Percentiles rank a stretch among this genome's conserved stretches.
These are phyloP conservation scores for Cremastinae sp. DNA, from an alignment of 2,888 invertebrate species.

Conservation along the genomic window DNA sequence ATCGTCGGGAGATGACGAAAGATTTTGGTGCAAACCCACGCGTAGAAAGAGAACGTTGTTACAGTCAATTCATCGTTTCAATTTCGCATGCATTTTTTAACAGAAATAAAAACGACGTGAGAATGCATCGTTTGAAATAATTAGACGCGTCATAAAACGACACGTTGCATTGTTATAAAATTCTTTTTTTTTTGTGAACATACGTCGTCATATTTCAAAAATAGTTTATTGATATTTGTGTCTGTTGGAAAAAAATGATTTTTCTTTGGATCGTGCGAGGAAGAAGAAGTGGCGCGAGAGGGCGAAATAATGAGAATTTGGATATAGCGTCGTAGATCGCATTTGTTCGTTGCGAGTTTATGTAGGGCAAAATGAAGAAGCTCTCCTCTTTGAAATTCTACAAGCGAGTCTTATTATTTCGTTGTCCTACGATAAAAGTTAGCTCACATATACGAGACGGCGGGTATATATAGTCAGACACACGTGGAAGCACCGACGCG, in stretches of 20 bases:
- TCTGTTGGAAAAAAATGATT: too few species aligned
- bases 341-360: neutral
- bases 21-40: slow-evolving; percentile 49
- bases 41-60: slow-evolving; percentile 13
- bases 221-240: too few species aligned
- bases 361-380: slow-evolving; percentile 8
- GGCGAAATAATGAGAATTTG: slow-evolving; percentile 13
- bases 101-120: slow-evolving; percentile 2
- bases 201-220: too few species aligned
- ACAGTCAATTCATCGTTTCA: slow-evolving; percentile 53
- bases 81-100: slow-evolving; percentile 22
- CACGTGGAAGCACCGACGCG: too few species aligned
- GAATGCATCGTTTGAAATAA: too few species aligned
- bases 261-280: too few species aligned
- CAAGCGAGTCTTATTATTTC: slow-evolving; percentile 47
- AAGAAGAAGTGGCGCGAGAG: too few species aligned
- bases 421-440: slow-evolving; percentile 42
- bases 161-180: too few species aligned
- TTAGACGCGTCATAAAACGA: too few species aligned
- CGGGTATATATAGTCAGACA: neutral
- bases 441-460: slow-evolving; percentile 1
- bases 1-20: slow-evolving; percentile 25
- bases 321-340: neutral
- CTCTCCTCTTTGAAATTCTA: slow-evolving; percentile 46
- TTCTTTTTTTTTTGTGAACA: too few species aligned